Evolutionary conservation across 2,797 vertebrate genomes (phyloP).

Genomic region (Anguilla marmorata): DNA sequence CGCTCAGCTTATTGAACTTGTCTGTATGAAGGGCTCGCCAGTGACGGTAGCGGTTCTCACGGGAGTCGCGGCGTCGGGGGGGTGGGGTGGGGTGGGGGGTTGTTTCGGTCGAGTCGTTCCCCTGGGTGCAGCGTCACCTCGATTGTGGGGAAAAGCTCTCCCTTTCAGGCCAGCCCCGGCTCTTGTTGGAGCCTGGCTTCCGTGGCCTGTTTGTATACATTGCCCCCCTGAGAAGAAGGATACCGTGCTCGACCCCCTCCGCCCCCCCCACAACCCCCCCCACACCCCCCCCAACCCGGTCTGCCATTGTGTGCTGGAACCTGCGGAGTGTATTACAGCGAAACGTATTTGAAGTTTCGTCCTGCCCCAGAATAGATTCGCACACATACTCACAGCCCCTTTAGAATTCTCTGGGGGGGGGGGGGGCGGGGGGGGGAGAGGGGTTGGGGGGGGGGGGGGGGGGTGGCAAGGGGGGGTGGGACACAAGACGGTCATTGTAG

Average conservation of each 20-base stretch:
- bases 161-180: slow-evolving; percentile 11
- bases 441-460: slow-evolving; percentile 31
- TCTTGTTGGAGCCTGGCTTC: slow-evolving; percentile 28
- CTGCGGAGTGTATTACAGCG: slow-evolving; percentile 44
- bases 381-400: slow-evolving; percentile 45
- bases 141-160: slow-evolving; percentile 25
- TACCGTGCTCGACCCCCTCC: slow-evolving; percentile 37
- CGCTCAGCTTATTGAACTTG: not conserved
- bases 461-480: slow-evolving; percentile 25
- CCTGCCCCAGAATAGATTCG: slow-evolving; percentile 35
- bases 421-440: slow-evolving; percentile 22
- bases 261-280: slow-evolving; percentile 14
- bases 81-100: not conserved
- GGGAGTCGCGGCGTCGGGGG: not conserved
- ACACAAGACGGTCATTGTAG: slow-evolving; percentile 56
- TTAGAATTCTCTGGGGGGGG: slow-evolving; percentile 44
- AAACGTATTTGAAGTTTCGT: slow-evolving; percentile 50
- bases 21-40: not conserved
- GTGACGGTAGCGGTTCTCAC: slow-evolving; percentile 4
- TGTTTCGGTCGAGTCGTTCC: not conserved
- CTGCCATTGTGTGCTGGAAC: slow-evolving; percentile 46
- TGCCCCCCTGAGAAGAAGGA: slow-evolving; percentile 43
- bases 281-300: slow-evolving; percentile 26
- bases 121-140: not conserved
- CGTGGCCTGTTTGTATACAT: slow-evolving; percentile 33